Percentiles rank a stretch among this genome's conserved stretches.
Conservation (phyloP, 1,140 invertebrate genomes). For the Piezodorus guildinii region DNA sequence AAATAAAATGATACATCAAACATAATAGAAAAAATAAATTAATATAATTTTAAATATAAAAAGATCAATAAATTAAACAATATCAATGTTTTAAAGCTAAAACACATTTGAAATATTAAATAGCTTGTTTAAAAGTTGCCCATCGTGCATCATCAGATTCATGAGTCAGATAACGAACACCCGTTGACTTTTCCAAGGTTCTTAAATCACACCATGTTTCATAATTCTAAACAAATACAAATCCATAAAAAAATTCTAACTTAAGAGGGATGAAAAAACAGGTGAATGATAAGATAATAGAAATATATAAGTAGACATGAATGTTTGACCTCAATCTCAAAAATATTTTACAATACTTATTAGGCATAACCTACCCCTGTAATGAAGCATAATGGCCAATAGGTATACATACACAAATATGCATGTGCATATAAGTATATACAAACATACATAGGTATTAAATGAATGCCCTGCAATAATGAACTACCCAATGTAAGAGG, state of each 20-base stretch:
- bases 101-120: neutral
- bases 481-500: too few species aligned
- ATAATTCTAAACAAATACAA: constrained; percentile 57
- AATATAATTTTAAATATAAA: neutral
- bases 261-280: too few species aligned
- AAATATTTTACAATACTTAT: neutral
- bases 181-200: constrained; percentile 71
- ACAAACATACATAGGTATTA: too few species aligned
- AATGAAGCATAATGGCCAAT: too few species aligned
- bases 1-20: too few species aligned
- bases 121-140: constrained; percentile 37
- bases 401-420: too few species aligned
- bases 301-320: neutral
- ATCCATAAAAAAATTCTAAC: neutral
- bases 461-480: too few species aligned
- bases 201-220: constrained; percentile 91
- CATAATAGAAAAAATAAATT: too few species aligned
- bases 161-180: constrained; percentile 83
- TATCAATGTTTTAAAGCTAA: neutral
- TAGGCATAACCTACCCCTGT: neutral
- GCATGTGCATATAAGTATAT: too few species aligned
- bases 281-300: neutral
- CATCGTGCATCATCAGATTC: constrained; percentile 91
- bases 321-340: neutral
- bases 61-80: constrained; percentile 3